These are phyloP conservation scores for Oxyura jamaicensis DNA, from an alignment of 2,113 vertebrate genomes.

Conservation along the genomic window DNA sequence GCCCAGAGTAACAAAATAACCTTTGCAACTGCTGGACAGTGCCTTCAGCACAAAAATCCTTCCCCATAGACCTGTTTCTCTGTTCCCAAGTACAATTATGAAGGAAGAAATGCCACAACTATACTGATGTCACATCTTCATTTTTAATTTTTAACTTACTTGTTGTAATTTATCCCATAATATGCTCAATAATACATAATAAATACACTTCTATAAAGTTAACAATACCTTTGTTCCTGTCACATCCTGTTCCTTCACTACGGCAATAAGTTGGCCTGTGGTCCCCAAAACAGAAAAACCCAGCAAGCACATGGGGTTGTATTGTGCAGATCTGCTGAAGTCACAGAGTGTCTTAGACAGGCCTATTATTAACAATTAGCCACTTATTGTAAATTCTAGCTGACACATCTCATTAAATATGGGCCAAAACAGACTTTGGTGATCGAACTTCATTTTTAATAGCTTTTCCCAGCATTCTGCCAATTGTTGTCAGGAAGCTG, in stretches of 20 bases:
- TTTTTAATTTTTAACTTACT: conserved; percentile 8
- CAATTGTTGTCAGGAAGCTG: conserved; percentile 72
- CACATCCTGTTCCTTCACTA: background rate
- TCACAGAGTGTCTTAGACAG: conserved; percentile 44
- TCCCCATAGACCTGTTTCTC: background rate
- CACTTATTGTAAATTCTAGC: conserved; percentile 73
- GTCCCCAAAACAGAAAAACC: background rate
- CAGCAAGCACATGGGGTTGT: background rate
- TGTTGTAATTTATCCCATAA: background rate
- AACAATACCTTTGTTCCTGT: background rate
- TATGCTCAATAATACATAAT: background rate
- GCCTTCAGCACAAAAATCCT: background rate
- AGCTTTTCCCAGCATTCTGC: conserved; percentile 68
- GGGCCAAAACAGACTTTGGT: conserved; percentile 65
- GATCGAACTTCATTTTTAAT: conserved; percentile 71
- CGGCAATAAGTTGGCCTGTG: background rate
- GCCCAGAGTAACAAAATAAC: background rate
- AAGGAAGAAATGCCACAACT: background rate
- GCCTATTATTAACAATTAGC: conserved; percentile 74
- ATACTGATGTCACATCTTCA: background rate
- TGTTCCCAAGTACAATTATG: background rate
- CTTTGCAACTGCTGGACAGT: background rate
- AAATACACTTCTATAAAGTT: background rate
- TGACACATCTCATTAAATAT: conserved; percentile 70
- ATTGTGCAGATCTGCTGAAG: conserved; percentile 47